phyloP scores from a whole-genome alignment of 2,797 vertebrate genomes.

The Mustela erminea region DNA sequence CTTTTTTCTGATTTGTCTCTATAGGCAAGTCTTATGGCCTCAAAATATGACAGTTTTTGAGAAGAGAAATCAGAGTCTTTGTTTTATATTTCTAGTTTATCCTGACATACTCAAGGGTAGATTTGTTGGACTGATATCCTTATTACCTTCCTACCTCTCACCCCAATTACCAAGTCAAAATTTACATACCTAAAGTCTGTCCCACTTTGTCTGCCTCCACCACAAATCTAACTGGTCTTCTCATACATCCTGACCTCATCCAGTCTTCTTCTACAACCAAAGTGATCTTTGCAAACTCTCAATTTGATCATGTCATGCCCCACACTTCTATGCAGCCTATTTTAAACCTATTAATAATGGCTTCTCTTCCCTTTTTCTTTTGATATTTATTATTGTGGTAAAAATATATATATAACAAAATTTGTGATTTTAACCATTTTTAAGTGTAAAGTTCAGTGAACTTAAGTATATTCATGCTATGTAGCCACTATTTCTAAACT shows the following conservation, averaged over 20 bases:
- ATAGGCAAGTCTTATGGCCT: background rate
- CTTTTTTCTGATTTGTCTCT: slow-evolving; percentile 12
- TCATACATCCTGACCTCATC: background rate
- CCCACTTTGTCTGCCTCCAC: background rate
- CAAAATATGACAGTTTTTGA: background rate
- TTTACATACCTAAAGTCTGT: background rate
- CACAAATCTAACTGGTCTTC: background rate
- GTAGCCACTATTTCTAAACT: background rate
- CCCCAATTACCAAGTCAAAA: background rate
- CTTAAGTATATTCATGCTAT: background rate
- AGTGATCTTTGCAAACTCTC: background rate
- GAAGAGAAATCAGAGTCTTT: background rate
- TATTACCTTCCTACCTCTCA: background rate
- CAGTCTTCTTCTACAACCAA: background rate
- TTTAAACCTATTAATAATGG: background rate
- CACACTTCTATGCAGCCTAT: background rate
- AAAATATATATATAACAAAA: background rate
- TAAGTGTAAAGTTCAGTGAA: background rate
- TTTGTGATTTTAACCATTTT: background rate
- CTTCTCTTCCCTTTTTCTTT: background rate
- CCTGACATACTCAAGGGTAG: background rate
- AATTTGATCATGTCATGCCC: background rate
- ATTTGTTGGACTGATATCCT: background rate
- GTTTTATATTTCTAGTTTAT: background rate
- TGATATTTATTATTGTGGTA: background rate